Evolutionary conservation across 1,140 invertebrate species (phyloP).

Genomic region (Bombus waltoni): DNA sequence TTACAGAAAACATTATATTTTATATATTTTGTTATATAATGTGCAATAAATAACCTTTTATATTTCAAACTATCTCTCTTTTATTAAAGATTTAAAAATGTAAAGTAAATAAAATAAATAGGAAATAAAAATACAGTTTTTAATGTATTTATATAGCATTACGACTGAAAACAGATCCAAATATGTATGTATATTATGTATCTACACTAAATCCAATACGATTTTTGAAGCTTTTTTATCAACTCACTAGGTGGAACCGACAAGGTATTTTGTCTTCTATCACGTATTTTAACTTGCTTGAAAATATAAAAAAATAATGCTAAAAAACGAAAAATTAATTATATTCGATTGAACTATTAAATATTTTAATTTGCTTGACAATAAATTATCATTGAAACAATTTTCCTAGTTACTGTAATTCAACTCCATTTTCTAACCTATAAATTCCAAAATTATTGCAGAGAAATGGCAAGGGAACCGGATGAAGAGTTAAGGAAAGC

Average conservation of each 20-base stretch:
- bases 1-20: too few species aligned
- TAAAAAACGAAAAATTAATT: background rate
- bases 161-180: too few species aligned
- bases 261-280: background rate
- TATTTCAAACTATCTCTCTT: background rate
- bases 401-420: too few species aligned
- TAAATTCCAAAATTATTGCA: background rate
- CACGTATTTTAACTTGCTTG: background rate
- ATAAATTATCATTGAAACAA: background rate
- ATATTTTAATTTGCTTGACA: background rate
- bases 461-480: slow-evolving; percentile 73
- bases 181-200: too few species aligned
- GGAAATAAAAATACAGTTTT: background rate
- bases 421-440: slow-evolving; percentile 10
- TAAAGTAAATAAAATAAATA: background rate
- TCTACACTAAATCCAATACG: too few species aligned
- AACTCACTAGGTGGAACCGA: background rate
- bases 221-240: background rate
- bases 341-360: background rate
- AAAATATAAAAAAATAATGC: background rate
- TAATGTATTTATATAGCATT: background rate
- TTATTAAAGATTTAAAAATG: background rate
- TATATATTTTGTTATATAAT: too few species aligned
- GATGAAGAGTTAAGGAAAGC: slow-evolving; percentile 88
- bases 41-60: too few species aligned